phyloP scores from a whole-genome alignment of 2,113 vertebrate genomes.

The Trogon melanurus region DNA sequence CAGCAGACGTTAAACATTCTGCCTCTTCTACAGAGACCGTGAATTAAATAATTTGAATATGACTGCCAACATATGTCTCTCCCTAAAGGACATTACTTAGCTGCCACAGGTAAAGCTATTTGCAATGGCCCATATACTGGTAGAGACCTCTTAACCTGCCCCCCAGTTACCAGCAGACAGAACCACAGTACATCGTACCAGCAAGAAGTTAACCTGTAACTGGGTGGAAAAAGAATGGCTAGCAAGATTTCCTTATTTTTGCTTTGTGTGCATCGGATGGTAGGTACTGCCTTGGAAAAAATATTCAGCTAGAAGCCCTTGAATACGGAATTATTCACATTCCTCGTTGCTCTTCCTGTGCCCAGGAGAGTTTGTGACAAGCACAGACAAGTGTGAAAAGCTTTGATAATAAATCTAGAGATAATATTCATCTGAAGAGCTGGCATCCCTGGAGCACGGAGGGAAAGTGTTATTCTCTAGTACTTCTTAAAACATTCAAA shows the following conservation, averaged over 20 bases:
- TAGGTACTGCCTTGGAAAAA: neutral
- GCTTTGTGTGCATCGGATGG: neutral
- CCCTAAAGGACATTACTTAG: neutral
- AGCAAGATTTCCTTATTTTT: neutral
- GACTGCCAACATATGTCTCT: neutral
- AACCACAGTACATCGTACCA: neutral
- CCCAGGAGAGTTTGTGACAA: constrained; percentile 28
- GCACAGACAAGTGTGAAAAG: constrained; percentile 43
- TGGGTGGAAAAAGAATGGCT: neutral
- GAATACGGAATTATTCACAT: neutral
- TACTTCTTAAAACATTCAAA: constrained; percentile 26
- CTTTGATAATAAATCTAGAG: constrained; percentile 48
- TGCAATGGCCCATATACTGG: neutral
- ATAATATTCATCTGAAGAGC: neutral
- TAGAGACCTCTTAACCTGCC: neutral
- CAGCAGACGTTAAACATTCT: neutral
- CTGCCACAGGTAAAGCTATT: neutral
- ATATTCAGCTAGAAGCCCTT: neutral
- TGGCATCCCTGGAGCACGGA: neutral
- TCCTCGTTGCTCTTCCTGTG: neutral
- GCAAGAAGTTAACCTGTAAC: neutral
- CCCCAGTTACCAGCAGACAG: neutral
- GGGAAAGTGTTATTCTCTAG: neutral
- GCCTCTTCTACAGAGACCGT: neutral
- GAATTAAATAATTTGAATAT: neutral